Percentiles rank a stretch among this genome's conserved stretches.
These are phyloP conservation scores for Sorex maritimensis DNA, from an alignment of 2,797 vertebrate species.

Conservation along the genomic window DNA sequence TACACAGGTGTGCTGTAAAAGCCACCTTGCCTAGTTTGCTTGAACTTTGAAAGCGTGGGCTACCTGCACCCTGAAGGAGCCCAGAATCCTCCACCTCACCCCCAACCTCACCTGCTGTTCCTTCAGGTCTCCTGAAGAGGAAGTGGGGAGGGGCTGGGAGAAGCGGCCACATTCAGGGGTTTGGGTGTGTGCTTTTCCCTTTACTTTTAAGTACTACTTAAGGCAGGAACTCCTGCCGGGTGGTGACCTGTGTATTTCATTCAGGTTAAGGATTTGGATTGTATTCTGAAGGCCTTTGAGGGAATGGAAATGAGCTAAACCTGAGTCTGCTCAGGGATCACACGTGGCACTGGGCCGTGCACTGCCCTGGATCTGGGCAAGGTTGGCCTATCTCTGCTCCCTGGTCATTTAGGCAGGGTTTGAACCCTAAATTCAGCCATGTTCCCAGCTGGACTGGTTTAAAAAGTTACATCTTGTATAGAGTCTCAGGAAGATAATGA, in stretches of 20 bases:
- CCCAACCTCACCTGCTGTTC: not conserved
- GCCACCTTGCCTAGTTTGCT: not conserved
- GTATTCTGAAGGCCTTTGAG: not conserved
- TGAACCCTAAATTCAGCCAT: too few species aligned
- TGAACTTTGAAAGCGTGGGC: not conserved
- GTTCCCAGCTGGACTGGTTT: too few species aligned
- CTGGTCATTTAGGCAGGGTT: not conserved
- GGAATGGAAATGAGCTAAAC: not conserved
- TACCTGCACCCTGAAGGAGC: not conserved
- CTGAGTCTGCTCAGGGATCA: not conserved
- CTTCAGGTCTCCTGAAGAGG: not conserved
- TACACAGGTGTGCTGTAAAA: not conserved
- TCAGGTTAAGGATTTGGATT: not conserved
- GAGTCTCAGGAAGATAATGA: too few species aligned
- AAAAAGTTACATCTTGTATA: too few species aligned
- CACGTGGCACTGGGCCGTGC: not conserved
- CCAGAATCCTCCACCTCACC: too few species aligned
- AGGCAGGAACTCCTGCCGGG: not conserved
- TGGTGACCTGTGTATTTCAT: constrained; percentile 19
- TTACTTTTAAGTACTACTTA: not conserved
- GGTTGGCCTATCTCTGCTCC: too few species aligned
- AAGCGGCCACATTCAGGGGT: not conserved
- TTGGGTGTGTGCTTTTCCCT: not conserved
- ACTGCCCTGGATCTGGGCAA: too few species aligned
- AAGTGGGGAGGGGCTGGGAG: not conserved